Evolutionary conservation across 1,140 invertebrate genomes (phyloP).

Genomic region (Drosophila asahinai): DNA sequence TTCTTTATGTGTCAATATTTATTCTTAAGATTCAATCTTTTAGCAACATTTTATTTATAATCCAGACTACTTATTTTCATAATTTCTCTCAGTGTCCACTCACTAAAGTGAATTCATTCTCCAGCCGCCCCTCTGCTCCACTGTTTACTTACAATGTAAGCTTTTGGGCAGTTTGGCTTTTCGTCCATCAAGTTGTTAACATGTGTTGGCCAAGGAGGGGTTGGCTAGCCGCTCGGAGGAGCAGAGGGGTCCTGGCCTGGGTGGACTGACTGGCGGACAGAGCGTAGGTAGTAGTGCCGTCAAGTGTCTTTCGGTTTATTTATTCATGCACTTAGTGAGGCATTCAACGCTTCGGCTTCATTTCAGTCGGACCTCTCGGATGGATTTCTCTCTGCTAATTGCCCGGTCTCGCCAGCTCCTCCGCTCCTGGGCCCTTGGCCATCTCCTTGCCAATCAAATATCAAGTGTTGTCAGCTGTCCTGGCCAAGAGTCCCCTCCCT

Average conservation of each 20-base stretch:
- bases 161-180: conserved; percentile 81
- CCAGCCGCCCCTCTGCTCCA: not conserved
- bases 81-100: conserved; percentile 13
- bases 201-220: conserved; percentile 65
- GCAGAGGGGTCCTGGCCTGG: conserved; percentile 4
- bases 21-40: not conserved
- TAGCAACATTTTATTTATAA: not conserved
- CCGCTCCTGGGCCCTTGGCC: conserved; percentile 16
- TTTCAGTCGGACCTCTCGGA: conserved; percentile 46
- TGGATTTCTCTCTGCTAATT: conserved; percentile 69
- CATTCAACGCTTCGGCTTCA: conserved; percentile 72
- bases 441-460: conserved; percentile 69
- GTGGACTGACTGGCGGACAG: not conserved
- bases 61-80: not conserved
- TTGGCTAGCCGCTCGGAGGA: conserved; percentile 4
- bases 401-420: conserved; percentile 45
- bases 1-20: not conserved
- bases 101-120: conserved; percentile 9
- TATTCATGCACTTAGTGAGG: conserved; percentile 82
- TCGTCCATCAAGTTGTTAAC: conserved; percentile 81
- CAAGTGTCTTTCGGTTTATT: conserved; percentile 77
- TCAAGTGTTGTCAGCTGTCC: conserved; percentile 69
- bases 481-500: conserved; percentile 25
- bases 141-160: conserved; percentile 77
- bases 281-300: conserved; percentile 42